Evolutionary conservation across 2,113 vertebrate species (phyloP).

Genomic region (Todiramphus chloris): DNA sequence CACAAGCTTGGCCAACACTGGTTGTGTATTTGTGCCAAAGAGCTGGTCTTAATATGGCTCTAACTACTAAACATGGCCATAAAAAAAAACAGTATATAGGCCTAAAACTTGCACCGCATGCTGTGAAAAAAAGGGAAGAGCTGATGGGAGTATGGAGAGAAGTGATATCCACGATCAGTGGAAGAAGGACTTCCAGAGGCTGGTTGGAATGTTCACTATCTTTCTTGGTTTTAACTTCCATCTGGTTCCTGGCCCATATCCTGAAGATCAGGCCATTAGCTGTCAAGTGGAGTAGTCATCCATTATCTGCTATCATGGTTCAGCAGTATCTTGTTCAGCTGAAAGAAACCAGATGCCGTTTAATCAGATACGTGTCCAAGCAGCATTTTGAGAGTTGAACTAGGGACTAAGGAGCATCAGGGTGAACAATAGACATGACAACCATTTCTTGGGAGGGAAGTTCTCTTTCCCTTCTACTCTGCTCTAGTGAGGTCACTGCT

Average conservation of each 20-base stretch:
- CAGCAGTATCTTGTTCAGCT: neutral
- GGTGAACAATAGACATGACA: accelerated
- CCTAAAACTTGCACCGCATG: neutral
- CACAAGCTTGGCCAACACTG: no score
- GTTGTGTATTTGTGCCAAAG: neutral
- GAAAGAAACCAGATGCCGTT: neutral
- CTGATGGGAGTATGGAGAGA: no score
- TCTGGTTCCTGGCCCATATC: neutral
- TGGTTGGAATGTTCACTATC: neutral
- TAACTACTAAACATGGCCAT: neutral
- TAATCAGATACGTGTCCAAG: neutral
- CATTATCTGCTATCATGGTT: neutral
- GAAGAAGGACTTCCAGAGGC: neutral
- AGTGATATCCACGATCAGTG: neutral
- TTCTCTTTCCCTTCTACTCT: no score
- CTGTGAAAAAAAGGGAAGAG: neutral
- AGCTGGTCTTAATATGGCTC: neutral
- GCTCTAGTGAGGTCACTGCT: no score
- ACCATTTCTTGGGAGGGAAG: neutral
- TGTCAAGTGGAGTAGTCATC: neutral
- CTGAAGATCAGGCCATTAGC: neutral
- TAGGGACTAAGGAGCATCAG: neutral
- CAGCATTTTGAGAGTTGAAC: neutral
- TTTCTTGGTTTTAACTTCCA: neutral
- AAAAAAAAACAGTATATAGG: neutral